Evolutionary conservation across 2,797 vertebrate species (phyloP).

Genomic region (Mormyrops boulengeri): DNA sequence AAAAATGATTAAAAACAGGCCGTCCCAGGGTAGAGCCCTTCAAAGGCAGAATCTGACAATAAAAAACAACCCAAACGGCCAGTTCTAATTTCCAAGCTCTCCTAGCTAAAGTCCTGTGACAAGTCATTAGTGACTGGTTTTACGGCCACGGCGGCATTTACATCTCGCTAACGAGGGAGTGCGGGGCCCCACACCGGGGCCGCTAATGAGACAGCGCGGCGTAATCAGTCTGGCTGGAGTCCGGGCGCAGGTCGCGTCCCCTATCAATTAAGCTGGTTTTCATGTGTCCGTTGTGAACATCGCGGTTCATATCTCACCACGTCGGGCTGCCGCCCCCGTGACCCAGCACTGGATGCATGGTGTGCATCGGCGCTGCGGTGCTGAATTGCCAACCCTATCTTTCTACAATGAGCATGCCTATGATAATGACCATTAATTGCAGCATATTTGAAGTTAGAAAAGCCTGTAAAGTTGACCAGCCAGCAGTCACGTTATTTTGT

Average conservation of each 20-base stretch:
- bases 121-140: slow-evolving; percentile 36
- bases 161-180: slow-evolving; percentile 39
- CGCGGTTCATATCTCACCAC: not conserved
- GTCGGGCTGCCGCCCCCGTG: not conserved
- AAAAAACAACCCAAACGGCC: not conserved
- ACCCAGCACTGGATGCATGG: not conserved
- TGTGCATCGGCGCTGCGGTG: no score
- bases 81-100: slow-evolving; percentile 27
- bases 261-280: slow-evolving; percentile 38
- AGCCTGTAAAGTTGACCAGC: not conserved
- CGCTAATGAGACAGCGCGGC: not conserved
- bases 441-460: not conserved
- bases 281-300: slow-evolving; percentile 26
- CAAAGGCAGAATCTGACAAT: slow-evolving; percentile 21
- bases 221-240: slow-evolving; percentile 31
- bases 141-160: slow-evolving; percentile 33
- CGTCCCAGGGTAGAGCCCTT: not conserved
- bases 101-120: slow-evolving; percentile 29
- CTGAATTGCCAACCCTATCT: not conserved
- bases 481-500: not conserved
- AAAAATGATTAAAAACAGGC: not conserved
- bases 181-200: slow-evolving; percentile 19
- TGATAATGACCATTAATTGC: not conserved
- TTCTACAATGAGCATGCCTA: not conserved
- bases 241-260: slow-evolving; percentile 17